Conservation (phyloP, 30 jellyfish, hydroid and myxozoan species). For the Hydractinia symbiolongicarpus region DNA sequence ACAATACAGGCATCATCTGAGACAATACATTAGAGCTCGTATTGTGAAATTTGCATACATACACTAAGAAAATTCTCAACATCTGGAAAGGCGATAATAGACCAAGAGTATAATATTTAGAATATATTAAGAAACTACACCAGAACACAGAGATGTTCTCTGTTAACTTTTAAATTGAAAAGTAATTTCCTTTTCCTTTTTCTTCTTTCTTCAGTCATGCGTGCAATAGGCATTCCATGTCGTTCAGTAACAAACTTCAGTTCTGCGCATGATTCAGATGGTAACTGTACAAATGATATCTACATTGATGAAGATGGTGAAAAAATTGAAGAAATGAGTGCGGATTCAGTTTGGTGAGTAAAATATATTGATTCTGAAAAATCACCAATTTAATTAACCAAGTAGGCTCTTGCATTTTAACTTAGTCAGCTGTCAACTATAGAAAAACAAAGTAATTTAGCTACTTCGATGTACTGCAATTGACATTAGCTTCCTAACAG, state of each 20-base stretch:
- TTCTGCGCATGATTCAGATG: conserved; percentile 96
- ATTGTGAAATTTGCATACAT: too few relatives aligned
- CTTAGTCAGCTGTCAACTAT: too few relatives aligned
- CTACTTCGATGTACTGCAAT: too few relatives aligned
- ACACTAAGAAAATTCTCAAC: too few relatives aligned
- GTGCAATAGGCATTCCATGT: conserved; percentile 88
- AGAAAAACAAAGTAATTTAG: too few relatives aligned
- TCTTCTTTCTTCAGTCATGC: conserved; percentile 45
- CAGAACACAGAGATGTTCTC: too few relatives aligned
- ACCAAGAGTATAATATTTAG: too few relatives aligned
- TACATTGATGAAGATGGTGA: conserved; percentile 74
- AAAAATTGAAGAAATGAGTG: conserved; percentile 26
- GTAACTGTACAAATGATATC: conserved; percentile 52
- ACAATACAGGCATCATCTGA: too few relatives aligned
- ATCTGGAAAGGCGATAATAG: too few relatives aligned
- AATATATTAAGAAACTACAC: too few relatives aligned
- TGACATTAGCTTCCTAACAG: too few relatives aligned
- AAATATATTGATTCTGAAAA: not conserved
- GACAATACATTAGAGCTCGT: too few relatives aligned
- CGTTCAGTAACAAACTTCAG: conserved; percentile 85
- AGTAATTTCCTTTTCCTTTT: not conserved
- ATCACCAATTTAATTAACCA: not conserved
- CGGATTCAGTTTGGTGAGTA: conserved; percentile 79
- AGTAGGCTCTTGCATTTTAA: not conserved
- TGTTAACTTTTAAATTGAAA: not conserved